Evolutionary conservation across 2,113 vertebrate genomes (phyloP).

Genomic region (Eonycteris spelaea): DNA sequence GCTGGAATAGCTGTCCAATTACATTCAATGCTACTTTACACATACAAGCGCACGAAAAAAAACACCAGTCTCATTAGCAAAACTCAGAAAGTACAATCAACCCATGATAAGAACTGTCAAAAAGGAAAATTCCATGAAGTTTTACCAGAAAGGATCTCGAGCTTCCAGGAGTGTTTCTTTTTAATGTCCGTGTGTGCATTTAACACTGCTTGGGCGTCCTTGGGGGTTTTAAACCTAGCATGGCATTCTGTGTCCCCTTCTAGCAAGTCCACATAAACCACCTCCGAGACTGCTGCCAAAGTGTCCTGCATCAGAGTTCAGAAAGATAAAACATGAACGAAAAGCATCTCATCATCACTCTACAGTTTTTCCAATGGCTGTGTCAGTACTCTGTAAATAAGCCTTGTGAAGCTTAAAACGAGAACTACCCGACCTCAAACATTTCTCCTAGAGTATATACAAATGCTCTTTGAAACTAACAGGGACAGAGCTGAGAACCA

Average conservation of each 20-base stretch:
- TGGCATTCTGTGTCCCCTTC: conserved; percentile 95
- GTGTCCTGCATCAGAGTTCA: conserved; percentile 82
- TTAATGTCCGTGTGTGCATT: conserved; percentile 82
- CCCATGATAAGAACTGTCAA: background rate
- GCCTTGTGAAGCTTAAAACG: background rate
- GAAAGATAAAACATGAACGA: background rate
- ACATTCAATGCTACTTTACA: background rate
- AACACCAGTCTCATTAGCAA: background rate
- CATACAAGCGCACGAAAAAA: background rate
- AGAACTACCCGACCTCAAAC: background rate
- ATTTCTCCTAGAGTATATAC: background rate
- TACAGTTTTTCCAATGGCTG: background rate
- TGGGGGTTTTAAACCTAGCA: conserved; percentile 88
- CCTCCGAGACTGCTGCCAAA: conserved; percentile 86
- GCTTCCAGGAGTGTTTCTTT: conserved; percentile 91
- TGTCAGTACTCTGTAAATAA: background rate
- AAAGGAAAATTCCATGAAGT: background rate
- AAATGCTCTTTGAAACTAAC: background rate
- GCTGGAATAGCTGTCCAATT: background rate
- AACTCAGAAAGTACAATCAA: background rate
- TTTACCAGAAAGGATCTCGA: conserved; percentile 91
- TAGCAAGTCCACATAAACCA: conserved; percentile 93
- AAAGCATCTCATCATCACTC: background rate
- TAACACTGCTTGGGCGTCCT: conserved; percentile 86
- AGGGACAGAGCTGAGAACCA: background rate